Base-by-base conservation (phyloP, 1,140 invertebrate species). In the Microvelia longipes region DNA sequence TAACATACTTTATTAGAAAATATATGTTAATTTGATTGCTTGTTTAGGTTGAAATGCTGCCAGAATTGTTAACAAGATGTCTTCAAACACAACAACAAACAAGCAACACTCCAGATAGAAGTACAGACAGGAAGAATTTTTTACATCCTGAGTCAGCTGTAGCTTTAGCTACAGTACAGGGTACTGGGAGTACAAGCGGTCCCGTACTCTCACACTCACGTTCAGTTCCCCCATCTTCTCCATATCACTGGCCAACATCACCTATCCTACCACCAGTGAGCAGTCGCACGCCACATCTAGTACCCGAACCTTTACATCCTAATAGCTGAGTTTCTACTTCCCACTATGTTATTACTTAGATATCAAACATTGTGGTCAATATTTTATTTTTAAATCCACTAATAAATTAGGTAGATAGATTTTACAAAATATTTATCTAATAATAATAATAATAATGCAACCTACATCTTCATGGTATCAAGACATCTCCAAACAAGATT, bases 101-200 rank as follows among this genome's bases (percentile, higher is more conserved):
- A 88, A 74, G 35, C 19, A 73, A 28, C 30, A 70, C 35, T 76
- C 78, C 80, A 28, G 85, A 86, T 73, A 82, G 83, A 67, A 83
- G 88, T 73, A 89, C 91, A 75, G 89, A 91, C 76, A 81, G 89
- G 69, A 84, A 88, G 68, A 90, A 92, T 77, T 92, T 91, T 81
- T 83, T 93, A 66, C 91, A 93, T 79, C 91, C 90, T 50, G 90
- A 93, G 75, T 87, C 90, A 1, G 79, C 78, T 24, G 76, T 76
- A 2, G 28, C 72, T 67, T n/a, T n/a, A n/a, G 72, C 74, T 25
- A 60, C 28, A 64, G 35, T 50, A 50, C 35, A 26, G 29, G 27
- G 60, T 30, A 30, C 66, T 2, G 66, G 66, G 5, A 66, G 62
- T 2, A 77, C 76, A 29, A 76, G 74, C 70, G 62, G 62, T 24